Conservation (phyloP, 1,140 invertebrate species). For the Drosophila burlai region DNA sequence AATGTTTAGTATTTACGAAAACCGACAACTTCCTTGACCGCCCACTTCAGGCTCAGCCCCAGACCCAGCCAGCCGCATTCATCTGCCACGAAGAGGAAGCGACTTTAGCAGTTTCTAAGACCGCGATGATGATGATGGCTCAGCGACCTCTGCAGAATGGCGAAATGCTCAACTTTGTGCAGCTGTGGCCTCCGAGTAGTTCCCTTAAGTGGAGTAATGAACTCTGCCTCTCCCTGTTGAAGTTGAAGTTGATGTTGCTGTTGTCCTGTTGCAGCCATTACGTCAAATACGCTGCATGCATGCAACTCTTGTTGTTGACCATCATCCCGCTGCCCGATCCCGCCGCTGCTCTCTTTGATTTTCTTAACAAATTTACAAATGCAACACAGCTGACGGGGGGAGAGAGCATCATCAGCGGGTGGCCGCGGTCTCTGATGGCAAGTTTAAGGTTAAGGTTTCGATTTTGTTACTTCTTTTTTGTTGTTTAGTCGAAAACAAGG, state of each 20-base stretch:
- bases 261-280: conserved; percentile 30
- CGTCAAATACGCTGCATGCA: conserved; percentile 60
- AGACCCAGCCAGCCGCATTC: conserved; percentile 24
- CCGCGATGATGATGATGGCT: conserved; percentile 60
- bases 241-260: conserved; percentile 23
- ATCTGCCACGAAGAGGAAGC: conserved; percentile 16
- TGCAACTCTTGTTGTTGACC: conserved; percentile 53
- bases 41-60: conserved; percentile 58
- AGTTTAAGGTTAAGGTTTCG: conserved; percentile 82
- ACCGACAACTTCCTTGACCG: conserved; percentile 78
- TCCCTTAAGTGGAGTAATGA: conserved; percentile 80
- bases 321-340: conserved; percentile 1
- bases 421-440: conserved; percentile 47
- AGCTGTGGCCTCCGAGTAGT: conserved; percentile 51
- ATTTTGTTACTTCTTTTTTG: conserved; percentile 61
- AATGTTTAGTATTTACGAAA: conserved; percentile 74
- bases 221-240: conserved; percentile 58
- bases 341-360: conserved; percentile 41
- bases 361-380: conserved; percentile 70
- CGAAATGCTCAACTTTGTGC: conserved; percentile 71
- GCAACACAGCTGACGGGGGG: conserved; percentile 22
- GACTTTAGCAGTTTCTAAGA: conserved; percentile 18
- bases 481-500: conserved; percentile 61
- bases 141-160: conserved; percentile 64
- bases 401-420: conserved; percentile 4